phyloP scores from a whole-genome alignment of 1,140 invertebrate species.

The Phocides pigmalion region DNA sequence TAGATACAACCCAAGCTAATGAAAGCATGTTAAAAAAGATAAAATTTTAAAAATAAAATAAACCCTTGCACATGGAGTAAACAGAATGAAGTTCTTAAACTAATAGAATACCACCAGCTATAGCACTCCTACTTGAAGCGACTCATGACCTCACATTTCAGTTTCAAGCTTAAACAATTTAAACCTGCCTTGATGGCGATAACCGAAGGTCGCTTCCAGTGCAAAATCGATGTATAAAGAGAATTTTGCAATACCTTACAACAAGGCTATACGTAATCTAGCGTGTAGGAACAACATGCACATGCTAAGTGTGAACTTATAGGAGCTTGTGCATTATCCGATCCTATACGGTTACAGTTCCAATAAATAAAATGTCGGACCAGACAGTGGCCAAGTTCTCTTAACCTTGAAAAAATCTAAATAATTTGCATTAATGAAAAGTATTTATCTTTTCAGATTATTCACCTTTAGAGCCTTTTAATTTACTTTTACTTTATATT shows the following conservation, averaged over 20 bases:
- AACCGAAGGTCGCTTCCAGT: neutral
- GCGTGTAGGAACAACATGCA: conserved; percentile 8
- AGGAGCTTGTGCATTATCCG: neutral
- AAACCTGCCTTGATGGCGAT: neutral
- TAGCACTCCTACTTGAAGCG: too few species aligned
- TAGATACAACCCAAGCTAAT: too few species aligned
- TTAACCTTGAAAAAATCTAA: too few species aligned
- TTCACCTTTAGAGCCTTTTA: too few species aligned
- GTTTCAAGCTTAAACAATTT: neutral
- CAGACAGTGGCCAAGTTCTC: too few species aligned
- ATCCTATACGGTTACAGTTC: neutral
- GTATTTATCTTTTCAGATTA: too few species aligned
- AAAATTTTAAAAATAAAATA: too few species aligned
- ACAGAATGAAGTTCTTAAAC: neutral
- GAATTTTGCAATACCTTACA: neutral
- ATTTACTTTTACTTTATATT: too few species aligned
- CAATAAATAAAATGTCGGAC: too few species aligned
- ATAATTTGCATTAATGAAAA: too few species aligned
- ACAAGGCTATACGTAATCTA: neutral
- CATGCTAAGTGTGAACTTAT: conserved; percentile 3
- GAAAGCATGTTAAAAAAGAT: too few species aligned
- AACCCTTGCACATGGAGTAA: too few species aligned
- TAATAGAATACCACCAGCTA: neutral
- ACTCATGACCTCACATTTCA: neutral
- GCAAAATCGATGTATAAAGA: neutral